Base-by-base conservation (phyloP, 2,888 invertebrate species). In the Didymodactylos carnosus region DNA sequence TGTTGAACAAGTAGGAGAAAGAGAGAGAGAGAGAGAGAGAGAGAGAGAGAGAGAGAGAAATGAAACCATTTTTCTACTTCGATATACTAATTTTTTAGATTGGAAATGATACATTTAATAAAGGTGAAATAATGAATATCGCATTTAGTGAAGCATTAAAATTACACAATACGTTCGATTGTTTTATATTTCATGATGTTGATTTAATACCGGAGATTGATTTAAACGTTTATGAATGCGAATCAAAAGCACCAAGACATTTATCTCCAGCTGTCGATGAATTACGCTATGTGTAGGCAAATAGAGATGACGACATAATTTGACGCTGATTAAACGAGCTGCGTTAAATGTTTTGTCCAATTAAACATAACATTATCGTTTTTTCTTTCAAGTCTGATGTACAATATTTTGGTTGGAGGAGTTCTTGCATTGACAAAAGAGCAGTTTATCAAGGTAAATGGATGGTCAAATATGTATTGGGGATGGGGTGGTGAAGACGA, bases 41-140 rank as follows among this genome's bases (percentile, higher is more conserved):
- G 8, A 25, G 39, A 39, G 25, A 14, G 6, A 25, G n/a, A 39
- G 49, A 14, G 10, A 25, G 4, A 46, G 39, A 49, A 69, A 74
- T 41, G 7, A 75, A 75, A 8, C n/a, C 46, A 43, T 40, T 76
- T 23, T 40, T 35, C 75, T 71, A 40, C 69, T n/a, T n/a, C n/a
- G n/a, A n/a, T n/a, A n/a, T n/a, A n/a, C n/a, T n/a, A 74, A 10
- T 77, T 77, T 74, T 75, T 46, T 79, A 85, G 88, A 77, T 87
- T 77, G 88, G 90, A 77, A 85, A 87, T 13, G 85, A 87, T 72
- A 89, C 89, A 13, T 95, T 95, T 84, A 95, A 95, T 85, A 89
- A 93, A 76, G 97, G 94, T 3, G 91, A 91, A 86, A 86, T 98
- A 77, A 93, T 98, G 92, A 98, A 98, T 84, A 89, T 95, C 35